These are phyloP conservation scores for Verasper variegatus DNA, from an alignment of 2,113 vertebrate genomes.

Conservation along the genomic window DNA sequence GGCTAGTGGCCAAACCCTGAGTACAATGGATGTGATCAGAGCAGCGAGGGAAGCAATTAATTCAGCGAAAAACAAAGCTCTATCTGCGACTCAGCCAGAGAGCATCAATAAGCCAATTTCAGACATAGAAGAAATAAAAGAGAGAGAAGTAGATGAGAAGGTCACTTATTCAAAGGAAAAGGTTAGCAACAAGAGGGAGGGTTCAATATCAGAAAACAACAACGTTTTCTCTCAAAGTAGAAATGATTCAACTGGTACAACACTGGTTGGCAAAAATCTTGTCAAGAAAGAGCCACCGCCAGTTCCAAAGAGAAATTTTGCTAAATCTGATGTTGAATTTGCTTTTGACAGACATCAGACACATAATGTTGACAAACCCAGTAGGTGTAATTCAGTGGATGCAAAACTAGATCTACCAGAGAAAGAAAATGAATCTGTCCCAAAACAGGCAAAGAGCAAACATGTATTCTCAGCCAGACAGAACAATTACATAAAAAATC, in stretches of 20 bases:
- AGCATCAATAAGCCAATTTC: constrained; percentile 32
- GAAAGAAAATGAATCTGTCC: constrained; percentile 39
- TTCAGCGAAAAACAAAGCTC: constrained; percentile 65
- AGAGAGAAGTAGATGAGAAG: constrained; percentile 30
- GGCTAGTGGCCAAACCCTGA: constrained; percentile 38
- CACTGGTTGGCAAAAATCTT: background rate
- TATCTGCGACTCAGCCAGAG: constrained; percentile 40
- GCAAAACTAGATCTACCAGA: constrained; percentile 15
- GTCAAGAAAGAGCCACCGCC: constrained; percentile 67
- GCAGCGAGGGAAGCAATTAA: constrained; percentile 74
- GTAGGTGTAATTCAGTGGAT: constrained; percentile 24
- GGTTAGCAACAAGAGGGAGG: background rate
- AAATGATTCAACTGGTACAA: constrained; percentile 13
- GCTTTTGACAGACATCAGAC: constrained; percentile 48
- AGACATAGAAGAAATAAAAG: constrained; percentile 40
- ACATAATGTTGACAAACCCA: constrained; percentile 3
- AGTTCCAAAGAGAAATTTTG: constrained; percentile 68
- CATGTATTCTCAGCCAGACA: constrained; percentile 78
- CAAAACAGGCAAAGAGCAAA: constrained; percentile 64
- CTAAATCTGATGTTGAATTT: constrained; percentile 62
- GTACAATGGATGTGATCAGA: constrained; percentile 67
- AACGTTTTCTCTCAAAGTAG: constrained; percentile 1
- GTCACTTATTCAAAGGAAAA: constrained; percentile 16
- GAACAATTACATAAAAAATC: constrained; percentile 83
- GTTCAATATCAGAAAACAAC: constrained; percentile 21